A percentile compares a stretch with the other conserved stretches of the same genome.
Evolutionary conservation across 2,888 invertebrate genomes (phyloP).

Genomic region (Formica aserva): DNA sequence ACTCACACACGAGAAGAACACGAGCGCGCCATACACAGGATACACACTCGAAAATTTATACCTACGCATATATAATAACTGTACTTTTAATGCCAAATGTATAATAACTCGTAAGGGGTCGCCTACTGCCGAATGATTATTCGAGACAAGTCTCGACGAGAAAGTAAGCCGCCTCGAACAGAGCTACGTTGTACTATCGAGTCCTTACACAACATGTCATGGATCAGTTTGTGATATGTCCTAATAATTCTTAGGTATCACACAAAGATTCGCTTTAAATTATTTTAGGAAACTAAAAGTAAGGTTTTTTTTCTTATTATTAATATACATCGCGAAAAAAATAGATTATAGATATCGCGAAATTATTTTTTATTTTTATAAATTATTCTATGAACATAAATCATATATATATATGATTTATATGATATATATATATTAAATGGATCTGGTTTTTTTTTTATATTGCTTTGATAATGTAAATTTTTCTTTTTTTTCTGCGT

Average conservation of each 20-base stretch:
- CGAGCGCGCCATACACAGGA: slow-evolving; percentile 39
- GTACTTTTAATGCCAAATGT: slow-evolving; percentile 85
- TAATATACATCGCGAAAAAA: not conserved
- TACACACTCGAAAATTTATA: slow-evolving; percentile 79
- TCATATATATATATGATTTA: not conserved
- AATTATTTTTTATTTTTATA: slow-evolving; percentile 23
- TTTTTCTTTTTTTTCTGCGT: not conserved
- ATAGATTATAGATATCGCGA: slow-evolving; percentile 19
- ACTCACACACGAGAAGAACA: not conserved
- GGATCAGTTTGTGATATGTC: slow-evolving; percentile 31
- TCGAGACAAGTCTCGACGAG: slow-evolving; percentile 27
- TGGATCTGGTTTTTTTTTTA: slow-evolving; percentile 15
- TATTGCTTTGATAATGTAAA: not conserved
- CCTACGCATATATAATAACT: slow-evolving; percentile 82
- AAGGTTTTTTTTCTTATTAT: not conserved
- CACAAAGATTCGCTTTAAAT: slow-evolving; percentile 17
- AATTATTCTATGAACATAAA: slow-evolving; percentile 10
- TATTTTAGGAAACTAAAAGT: not conserved
- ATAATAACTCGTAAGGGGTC: slow-evolving; percentile 81
- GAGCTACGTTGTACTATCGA: slow-evolving; percentile 27
- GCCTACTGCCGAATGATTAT: slow-evolving; percentile 52
- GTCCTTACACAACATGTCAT: slow-evolving; percentile 45
- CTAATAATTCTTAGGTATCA: slow-evolving; percentile 14
- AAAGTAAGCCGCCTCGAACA: slow-evolving; percentile 37
- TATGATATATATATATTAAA: not conserved